Conservation (phyloP, 2,113 vertebrate species). For the Corydoras maculifer region DNA sequence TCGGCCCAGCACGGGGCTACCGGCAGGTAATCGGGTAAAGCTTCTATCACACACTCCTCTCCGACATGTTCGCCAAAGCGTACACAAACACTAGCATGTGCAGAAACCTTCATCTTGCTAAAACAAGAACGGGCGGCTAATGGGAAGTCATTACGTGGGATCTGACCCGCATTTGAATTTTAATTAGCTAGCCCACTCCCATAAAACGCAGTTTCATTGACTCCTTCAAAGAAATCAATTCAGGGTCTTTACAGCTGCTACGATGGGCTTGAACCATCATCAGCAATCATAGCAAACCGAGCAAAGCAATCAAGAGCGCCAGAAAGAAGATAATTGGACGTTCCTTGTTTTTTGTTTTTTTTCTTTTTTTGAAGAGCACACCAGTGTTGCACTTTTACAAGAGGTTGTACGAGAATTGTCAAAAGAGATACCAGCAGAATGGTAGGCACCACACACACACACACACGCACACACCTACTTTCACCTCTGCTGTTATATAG, state of each 20-base stretch:
- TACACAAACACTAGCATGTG: background rate
- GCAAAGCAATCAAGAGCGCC: slow-evolving; percentile 38
- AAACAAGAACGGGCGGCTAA: slow-evolving; percentile 30
- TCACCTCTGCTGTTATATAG: slow-evolving; percentile 26
- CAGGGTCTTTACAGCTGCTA: slow-evolving; percentile 32
- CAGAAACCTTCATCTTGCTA: slow-evolving; percentile 9
- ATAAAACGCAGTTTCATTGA: slow-evolving; percentile 37
- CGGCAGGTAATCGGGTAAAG: slow-evolving; percentile 18
- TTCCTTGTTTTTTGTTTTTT: background rate
- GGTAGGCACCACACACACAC: slow-evolving; percentile 1
- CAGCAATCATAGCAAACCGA: slow-evolving; percentile 33
- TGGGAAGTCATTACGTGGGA: slow-evolving; percentile 41
- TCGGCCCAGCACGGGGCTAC: slow-evolving; percentile 23
- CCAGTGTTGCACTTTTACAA: slow-evolving; percentile 28
- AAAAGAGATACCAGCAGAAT: slow-evolving; percentile 16
- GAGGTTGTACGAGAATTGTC: slow-evolving; percentile 24
- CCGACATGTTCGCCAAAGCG: background rate
- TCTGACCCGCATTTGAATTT: slow-evolving; percentile 44
- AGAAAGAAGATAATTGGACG: slow-evolving; percentile 37
- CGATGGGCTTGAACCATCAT: slow-evolving; percentile 27
- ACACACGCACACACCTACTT: background rate
- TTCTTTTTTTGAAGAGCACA: slow-evolving; percentile 22
- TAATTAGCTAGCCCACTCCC: slow-evolving; percentile 43
- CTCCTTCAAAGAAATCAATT: slow-evolving; percentile 42
- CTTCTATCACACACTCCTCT: background rate